Conservation (phyloP, 2,113 vertebrate genomes). For the Laticauda laticaudata region DNA sequence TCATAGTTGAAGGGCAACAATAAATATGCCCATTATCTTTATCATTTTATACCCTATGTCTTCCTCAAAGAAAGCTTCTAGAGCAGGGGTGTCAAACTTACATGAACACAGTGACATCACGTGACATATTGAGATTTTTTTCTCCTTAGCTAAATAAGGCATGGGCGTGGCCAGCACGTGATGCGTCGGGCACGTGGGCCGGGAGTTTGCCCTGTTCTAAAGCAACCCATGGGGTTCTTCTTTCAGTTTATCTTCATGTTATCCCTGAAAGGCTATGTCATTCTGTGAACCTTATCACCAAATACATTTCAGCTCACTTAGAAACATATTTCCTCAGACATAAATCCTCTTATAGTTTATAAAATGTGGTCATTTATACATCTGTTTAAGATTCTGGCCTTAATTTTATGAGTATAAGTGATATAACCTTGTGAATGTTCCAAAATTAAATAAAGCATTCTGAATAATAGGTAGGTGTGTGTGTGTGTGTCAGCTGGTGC, state of each 20-base stretch:
- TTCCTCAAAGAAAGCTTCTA: neutral
- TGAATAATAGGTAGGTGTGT: neutral
- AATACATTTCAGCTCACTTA: neutral
- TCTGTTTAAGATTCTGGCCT: neutral
- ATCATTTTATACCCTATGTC: neutral
- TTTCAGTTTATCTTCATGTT: neutral
- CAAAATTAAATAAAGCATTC: neutral
- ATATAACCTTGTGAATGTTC: neutral
- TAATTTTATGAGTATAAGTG: neutral
- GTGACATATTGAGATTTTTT: no score
- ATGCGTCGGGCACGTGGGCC: no score
- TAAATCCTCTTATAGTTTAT: neutral
- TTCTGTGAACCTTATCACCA: neutral
- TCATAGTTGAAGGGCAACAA: neutral
- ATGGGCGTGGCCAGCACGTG: no score
- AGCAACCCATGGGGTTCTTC: neutral
- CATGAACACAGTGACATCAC: no score
- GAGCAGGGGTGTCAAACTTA: no score
- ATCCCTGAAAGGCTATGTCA: neutral
- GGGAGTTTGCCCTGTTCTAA: neutral
- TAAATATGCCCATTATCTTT: neutral
- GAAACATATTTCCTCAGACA: neutral
- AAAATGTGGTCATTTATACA: neutral
- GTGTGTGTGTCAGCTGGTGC: no score
- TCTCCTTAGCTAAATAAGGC: no score